Evolutionary conservation across 2,113 vertebrate genomes (phyloP).

Genomic region (Miniopterus natalensis): DNA sequence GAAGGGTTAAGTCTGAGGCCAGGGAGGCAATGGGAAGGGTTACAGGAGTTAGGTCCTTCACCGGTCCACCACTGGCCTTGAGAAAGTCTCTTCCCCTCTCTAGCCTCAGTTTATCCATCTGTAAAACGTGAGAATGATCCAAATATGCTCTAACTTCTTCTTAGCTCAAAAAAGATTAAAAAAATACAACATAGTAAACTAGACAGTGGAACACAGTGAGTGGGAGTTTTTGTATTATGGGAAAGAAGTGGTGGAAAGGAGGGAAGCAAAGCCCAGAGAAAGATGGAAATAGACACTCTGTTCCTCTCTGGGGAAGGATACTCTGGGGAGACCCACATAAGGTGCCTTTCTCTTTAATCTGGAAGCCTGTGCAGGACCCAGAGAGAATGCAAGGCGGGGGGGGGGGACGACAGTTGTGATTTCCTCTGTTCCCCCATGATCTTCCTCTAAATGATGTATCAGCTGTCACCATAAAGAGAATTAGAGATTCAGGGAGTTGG

Average conservation of each 20-base stretch:
- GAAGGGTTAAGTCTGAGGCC: background rate
- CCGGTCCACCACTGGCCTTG: background rate
- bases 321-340: background rate
- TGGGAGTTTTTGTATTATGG: background rate
- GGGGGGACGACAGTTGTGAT: background rate
- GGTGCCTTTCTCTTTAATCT: background rate
- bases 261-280: background rate
- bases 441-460: conserved; percentile 59
- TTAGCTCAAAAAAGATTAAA: conserved; percentile 36
- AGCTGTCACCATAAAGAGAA: conserved; percentile 48
- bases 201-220: background rate
- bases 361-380: background rate
- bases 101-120: background rate
- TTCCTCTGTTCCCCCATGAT: background rate
- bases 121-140: background rate
- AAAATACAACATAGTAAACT: background rate
- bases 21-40: background rate
- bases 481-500: background rate
- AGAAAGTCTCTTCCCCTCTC: background rate
- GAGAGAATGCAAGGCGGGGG: background rate
- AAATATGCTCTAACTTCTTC: conserved; percentile 20
- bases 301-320: background rate
- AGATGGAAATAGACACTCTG: background rate
- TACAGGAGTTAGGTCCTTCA: background rate
- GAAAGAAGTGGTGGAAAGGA: background rate